phyloP scores from a whole-genome alignment of 1,140 invertebrate species.

The Rhopalosiphum maidis region DNA sequence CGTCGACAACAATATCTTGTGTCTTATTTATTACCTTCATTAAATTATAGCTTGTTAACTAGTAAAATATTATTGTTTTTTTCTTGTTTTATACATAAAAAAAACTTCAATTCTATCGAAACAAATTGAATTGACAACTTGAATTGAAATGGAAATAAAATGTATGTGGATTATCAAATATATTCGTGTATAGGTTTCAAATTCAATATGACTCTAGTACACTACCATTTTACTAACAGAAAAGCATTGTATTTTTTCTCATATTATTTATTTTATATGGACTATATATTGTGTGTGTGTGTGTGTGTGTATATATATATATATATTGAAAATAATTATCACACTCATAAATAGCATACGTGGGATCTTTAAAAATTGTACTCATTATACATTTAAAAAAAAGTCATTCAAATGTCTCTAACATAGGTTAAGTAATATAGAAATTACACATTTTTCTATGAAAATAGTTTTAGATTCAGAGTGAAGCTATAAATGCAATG shows the following conservation, averaged over 20 bases:
- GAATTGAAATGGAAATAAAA: neutral
- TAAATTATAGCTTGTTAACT: neutral
- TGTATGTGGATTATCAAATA: neutral
- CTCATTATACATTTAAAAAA: too few species aligned
- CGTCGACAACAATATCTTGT: neutral
- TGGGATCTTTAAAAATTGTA: neutral
- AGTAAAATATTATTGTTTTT: neutral
- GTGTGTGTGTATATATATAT: too few species aligned
- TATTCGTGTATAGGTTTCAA: neutral
- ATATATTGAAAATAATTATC: neutral
- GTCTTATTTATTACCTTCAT: constrained; percentile 1
- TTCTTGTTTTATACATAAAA: neutral
- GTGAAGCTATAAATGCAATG: too few species aligned
- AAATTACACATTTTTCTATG: too few species aligned
- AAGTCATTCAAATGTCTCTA: too few species aligned
- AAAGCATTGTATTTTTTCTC: neutral
- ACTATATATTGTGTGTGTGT: neutral
- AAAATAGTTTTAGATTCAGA: neutral
- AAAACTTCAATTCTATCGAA: neutral
- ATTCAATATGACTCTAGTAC: neutral
- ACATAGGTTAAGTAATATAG: too few species aligned
- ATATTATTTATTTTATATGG: neutral
- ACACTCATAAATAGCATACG: neutral
- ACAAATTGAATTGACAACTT: neutral
- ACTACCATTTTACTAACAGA: too few species aligned